Percentiles rank a stretch among this genome's conserved stretches.
Conservation (phyloP, 2,113 vertebrate species). For the Pomatorhinus ruficollis region DNA sequence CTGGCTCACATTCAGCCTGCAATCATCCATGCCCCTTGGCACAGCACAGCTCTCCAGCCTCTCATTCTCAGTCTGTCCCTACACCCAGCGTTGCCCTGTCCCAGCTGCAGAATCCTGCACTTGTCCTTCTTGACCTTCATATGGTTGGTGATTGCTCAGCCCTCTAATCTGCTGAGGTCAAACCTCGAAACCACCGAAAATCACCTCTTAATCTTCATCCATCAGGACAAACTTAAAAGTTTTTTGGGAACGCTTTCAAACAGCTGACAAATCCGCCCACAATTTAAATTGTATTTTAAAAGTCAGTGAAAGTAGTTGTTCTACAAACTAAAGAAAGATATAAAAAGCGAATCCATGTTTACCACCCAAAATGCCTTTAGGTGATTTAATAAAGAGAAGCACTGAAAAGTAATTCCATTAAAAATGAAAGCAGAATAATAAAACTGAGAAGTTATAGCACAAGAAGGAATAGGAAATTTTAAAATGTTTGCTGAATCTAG, state of each 20-base stretch:
- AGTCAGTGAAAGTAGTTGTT: neutral
- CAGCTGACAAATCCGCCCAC: neutral
- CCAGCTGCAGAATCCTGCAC: neutral
- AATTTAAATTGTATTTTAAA: neutral
- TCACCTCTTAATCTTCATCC: neutral
- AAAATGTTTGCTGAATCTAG: neutral
- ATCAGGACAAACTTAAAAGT: neutral
- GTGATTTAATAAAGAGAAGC: neutral
- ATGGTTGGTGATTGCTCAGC: no score
- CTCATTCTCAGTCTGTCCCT: neutral
- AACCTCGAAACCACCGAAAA: neutral
- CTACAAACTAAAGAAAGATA: neutral
- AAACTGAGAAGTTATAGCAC: neutral
- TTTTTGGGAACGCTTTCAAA: neutral
- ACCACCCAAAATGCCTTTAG: neutral
- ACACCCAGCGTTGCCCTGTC: fast-evolving
- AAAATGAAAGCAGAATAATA: neutral
- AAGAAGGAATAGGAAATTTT: neutral
- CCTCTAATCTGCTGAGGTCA: neutral
- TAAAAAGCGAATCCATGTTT: neutral
- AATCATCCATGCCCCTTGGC: neutral
- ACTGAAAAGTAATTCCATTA: neutral
- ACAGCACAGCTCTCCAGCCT: neutral
- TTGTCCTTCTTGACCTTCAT: neutral
- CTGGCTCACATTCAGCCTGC: fast-evolving